Evolutionary conservation across 2,113 vertebrate genomes (phyloP), one percentile per base, ranked within the genome.

Genomic region (Bubo blakistoni): DNA sequence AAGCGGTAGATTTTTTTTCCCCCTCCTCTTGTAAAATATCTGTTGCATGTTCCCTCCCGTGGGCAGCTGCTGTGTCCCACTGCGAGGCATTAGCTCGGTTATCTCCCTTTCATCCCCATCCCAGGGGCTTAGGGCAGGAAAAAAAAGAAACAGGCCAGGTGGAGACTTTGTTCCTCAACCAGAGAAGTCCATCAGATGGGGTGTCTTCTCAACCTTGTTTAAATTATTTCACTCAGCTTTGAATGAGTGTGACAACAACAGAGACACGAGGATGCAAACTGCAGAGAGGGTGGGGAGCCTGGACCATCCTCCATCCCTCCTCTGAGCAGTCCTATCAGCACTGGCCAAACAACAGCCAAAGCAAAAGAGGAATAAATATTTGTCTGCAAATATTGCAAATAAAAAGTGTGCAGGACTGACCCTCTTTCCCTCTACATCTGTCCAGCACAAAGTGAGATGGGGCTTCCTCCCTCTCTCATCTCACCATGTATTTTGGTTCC

Each of bases 31-130:
- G 25, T 66, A 54, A 87, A 86, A 42, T 88, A 66, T 92, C 72
- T 93, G 59, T 88, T 93, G 72, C 65, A 0, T 46, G 40, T 94
- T 88, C 36, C 26, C 42, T 86, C 38, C 63, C 0, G 0, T 66
- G 80, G 94, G 72, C 95, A 96, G 94, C 86, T 92, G 90, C 77
- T 72, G 34, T 63, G 36, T 91, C 81, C 70, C 32, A 27, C 70
- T 67, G 72, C 0, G 25, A 91, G 61, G 77, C 65, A 74, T 93
- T 88, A 81, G 65, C 81, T 79, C 19, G 0, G 34, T 83, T 83
- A 52, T 78, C 65, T 92, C 65, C 57, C 51, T 84, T 95, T 87
- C 49, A 84, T 83, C 52, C 47, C 54, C 36, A 18, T 81, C 90
- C 44, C 82, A 40, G 40, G 65, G 81, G 52, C 22, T 78, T 92